Base-by-base conservation (phyloP, 2,888 invertebrate genomes). In the Drosophila stalkeri region DNA sequence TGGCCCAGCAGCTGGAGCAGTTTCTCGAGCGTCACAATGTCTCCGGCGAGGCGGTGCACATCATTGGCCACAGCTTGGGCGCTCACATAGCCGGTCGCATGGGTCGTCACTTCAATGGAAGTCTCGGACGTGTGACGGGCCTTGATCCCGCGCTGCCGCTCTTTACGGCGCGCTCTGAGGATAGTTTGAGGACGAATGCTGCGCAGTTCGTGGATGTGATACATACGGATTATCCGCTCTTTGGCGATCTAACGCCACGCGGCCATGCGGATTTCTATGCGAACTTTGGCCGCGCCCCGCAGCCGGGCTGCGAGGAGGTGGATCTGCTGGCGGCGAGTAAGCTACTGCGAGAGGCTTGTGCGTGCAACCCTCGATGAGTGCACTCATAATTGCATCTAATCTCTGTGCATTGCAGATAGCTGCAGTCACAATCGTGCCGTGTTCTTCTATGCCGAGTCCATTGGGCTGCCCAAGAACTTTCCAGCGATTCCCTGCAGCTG, bases 121-220 rank as follows among this genome's bases (percentile, higher is more conserved):
- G 72, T 1, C 46, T 93, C 39, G 91, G 90, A 1, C 90, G 93
- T 12, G 82, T 93, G 4, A 93, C 92, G 0, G 93, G 92, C 0
- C 55, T 93, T 3, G 93, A 93, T 88, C 93, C 93, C 0, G 93
- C 93, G 0, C 56, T 91, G n/a, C 93, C 93, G 0, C 79, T 93
- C 0, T 93, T 93, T 63, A 74, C 84, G 0, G 72, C 88, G 7
- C 76, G 80, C 27, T 86, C 91, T 0, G 64, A 43, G 3, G 93
- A 93, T 72, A 81, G 91, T 4, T 67, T 93, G 31, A 83, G 72
- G 2, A 16, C 86, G 6, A 83, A 64, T 23, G 91, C 90, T 2
- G 93, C 91, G 0, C 75, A 69, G 9, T 92, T 93, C 64, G 92
- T 93, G 20, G 93, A 93, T 71, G 90, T 92, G 2, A 86, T 93